Percentiles rank a stretch among this genome's conserved stretches.
Evolutionary conservation across 2,888 invertebrate genomes (phyloP).

Genomic region (Campopleginae sp.): DNA sequence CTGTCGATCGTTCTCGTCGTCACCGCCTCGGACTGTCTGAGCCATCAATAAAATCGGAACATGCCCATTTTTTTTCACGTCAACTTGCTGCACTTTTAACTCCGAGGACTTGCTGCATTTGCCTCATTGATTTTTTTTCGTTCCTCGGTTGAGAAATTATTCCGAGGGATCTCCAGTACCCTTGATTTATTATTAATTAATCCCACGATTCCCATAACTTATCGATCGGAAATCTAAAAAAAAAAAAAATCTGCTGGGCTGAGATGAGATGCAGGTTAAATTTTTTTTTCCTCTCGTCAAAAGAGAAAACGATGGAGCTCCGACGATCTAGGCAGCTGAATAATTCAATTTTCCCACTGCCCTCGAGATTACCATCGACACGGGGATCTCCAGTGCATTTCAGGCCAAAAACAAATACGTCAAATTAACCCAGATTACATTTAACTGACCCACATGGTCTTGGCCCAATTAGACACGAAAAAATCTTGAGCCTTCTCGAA

Average conservation of each 20-base stretch:
- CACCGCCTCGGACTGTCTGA: neutral
- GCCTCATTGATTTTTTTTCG: slow-evolving; percentile 45
- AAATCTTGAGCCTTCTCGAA: neutral
- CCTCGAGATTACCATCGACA: neutral
- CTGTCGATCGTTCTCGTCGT: neutral
- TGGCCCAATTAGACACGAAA: neutral
- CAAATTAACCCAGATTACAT: slow-evolving; percentile 33
- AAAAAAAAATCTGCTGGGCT: neutral
- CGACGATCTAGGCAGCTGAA: neutral
- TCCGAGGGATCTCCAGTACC: neutral
- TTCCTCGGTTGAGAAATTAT: slow-evolving; percentile 20
- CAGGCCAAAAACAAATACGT: neutral
- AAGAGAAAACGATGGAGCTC: neutral
- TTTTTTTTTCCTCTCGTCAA: neutral
- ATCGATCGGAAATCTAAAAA: neutral
- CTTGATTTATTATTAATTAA: slow-evolving; percentile 30
- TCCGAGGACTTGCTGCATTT: slow-evolving; percentile 22
- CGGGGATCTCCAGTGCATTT: neutral
- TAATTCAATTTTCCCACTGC: neutral
- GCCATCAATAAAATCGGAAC: neutral
- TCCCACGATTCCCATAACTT: neutral
- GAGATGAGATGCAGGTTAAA: neutral
- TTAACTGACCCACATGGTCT: slow-evolving; percentile 61
- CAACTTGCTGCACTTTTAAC: neutral
- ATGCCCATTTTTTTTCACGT: neutral